phyloP scores from a whole-genome alignment of 2,797 vertebrate species.

The Malurus splendens region DNA sequence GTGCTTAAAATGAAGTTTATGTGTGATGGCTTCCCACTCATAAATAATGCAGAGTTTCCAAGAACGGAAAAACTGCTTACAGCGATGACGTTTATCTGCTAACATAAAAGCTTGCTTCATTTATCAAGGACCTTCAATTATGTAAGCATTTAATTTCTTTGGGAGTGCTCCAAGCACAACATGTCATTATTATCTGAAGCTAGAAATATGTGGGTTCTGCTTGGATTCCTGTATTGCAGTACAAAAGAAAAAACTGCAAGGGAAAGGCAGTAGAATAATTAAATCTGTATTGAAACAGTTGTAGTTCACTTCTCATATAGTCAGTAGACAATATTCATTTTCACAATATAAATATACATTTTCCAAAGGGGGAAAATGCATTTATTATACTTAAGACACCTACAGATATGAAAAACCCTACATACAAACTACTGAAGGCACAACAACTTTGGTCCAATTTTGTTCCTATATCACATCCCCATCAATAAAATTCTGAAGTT shows the following conservation, averaged over 20 bases:
- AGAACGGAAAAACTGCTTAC: conserved; percentile 17
- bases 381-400: conserved; percentile 51
- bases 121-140: conserved; percentile 16
- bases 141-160: background rate
- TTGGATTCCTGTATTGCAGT: background rate
- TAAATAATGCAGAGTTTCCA: conserved; percentile 36
- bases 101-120: background rate
- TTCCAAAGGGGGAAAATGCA: background rate
- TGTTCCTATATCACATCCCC: background rate
- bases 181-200: background rate
- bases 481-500: conserved; percentile 56
- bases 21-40: conserved; percentile 28
- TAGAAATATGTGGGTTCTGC: background rate
- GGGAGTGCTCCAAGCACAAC: conserved; percentile 11
- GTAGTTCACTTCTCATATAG: conserved; percentile 16
- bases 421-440: conserved; percentile 77
- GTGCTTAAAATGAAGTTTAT: conserved; percentile 22
- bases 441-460: conserved; percentile 85
- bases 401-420: conserved; percentile 56
- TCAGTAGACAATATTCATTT: conserved; percentile 29
- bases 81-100: background rate
- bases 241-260: background rate
- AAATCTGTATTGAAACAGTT: conserved; percentile 28
- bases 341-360: conserved; percentile 35
- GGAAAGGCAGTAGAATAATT: conserved; percentile 31